These are phyloP conservation scores for Varanus komodoensis DNA, from an alignment of 2,113 vertebrate genomes.

Conservation along the genomic window DNA sequence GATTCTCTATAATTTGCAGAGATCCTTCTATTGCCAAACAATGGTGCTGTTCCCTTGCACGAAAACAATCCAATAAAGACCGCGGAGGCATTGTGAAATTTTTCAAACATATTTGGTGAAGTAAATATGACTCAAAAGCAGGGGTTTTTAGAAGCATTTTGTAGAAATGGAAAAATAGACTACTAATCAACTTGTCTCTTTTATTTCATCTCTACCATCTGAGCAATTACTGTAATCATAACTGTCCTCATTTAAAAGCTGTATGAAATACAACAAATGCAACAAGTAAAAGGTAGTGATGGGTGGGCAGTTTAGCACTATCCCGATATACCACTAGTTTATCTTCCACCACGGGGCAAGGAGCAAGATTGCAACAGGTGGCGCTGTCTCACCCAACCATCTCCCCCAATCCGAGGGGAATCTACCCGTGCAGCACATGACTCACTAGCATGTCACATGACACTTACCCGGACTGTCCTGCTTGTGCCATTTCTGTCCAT, in stretches of 20 bases:
- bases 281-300: not conserved
- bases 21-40: conserved; percentile 23
- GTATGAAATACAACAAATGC: not conserved
- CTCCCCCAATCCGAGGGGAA: not conserved
- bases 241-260: not conserved
- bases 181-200: not conserved
- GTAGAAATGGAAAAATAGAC: not conserved
- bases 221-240: not conserved
- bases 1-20: not conserved
- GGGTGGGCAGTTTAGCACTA: not conserved
- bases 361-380: not conserved
- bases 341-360: not conserved
- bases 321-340: not conserved
- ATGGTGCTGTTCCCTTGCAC: conserved; percentile 13
- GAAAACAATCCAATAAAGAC: not conserved
- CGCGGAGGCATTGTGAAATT: conserved; percentile 1
- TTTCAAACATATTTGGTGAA: conserved; percentile 23
- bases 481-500: no score
- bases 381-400: not conserved
- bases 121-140: not conserved
- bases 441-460: no score
- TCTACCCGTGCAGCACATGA: no score
- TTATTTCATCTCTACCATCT: not conserved
- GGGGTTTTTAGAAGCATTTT: not conserved
- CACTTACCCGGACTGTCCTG: no score